These are phyloP conservation scores for Centropyge bicolor DNA, from an alignment of 2,797 vertebrate species.

Conservation along the genomic window DNA sequence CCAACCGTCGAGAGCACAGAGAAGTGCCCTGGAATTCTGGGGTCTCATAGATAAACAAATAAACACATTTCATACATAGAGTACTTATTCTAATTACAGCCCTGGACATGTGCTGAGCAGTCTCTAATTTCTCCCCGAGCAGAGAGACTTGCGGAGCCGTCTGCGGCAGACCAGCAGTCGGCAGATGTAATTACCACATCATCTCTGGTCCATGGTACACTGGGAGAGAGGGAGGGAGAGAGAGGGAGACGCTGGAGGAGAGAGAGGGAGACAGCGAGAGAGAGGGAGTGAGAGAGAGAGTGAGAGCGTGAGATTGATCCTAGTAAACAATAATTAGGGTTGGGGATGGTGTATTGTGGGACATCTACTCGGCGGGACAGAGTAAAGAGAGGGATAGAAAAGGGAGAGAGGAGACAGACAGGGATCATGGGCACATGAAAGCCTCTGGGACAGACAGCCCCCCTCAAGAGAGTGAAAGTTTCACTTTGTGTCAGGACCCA, in stretches of 20 bases:
- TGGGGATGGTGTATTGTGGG: conserved; percentile 78
- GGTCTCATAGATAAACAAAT: conserved; percentile 83
- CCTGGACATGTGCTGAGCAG: conserved; percentile 76
- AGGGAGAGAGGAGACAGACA: conserved; percentile 49
- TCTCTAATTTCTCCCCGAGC: conserved; percentile 82
- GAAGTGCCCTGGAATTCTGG: conserved; percentile 59
- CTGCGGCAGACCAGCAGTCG: conserved; percentile 80
- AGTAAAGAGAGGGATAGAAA: conserved; percentile 57
- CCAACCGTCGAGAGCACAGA: conserved; percentile 38
- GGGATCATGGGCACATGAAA: conserved; percentile 55
- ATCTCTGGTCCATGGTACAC: conserved; percentile 78
- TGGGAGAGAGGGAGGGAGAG: conserved; percentile 34
- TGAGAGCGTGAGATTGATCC: conserved; percentile 73
- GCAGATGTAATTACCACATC: conserved; percentile 86
- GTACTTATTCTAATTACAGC: conserved; percentile 83
- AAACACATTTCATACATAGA: conserved; percentile 81
- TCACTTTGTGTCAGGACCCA: conserved; percentile 32
- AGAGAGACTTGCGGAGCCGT: conserved; percentile 80
- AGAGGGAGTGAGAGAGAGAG: conserved; percentile 30
- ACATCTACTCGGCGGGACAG: conserved; percentile 69
- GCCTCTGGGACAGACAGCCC: conserved; percentile 34
- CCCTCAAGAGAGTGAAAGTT: conserved; percentile 16
- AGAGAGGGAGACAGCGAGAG: conserved; percentile 10
- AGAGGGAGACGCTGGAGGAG: conserved; percentile 33
- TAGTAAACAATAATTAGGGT: conserved; percentile 86